Evolutionary conservation across 2,113 vertebrate genomes (phyloP).

Genomic region (Fulica atra): DNA sequence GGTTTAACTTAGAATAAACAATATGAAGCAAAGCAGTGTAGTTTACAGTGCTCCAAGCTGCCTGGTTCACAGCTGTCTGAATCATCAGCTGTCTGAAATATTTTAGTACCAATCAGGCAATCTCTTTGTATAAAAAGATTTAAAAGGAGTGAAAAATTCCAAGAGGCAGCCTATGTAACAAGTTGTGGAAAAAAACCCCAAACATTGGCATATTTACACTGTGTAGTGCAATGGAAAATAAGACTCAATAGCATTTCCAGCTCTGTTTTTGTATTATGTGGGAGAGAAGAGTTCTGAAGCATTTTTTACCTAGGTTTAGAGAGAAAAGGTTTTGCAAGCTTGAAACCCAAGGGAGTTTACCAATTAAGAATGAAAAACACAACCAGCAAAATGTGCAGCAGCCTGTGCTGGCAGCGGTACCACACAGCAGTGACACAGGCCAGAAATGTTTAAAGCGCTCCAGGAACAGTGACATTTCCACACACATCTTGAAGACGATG

Average conservation of each 20-base stretch:
- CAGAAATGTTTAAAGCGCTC: not conserved
- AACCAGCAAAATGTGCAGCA: not conserved
- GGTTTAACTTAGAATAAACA: not conserved
- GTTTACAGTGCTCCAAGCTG: fast-evolving
- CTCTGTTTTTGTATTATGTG: not conserved
- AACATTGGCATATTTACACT: not conserved
- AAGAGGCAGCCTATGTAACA: not conserved
- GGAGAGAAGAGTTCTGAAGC: not conserved
- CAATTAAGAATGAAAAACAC: not conserved
- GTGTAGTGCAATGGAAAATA: not conserved
- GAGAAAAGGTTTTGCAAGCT: not conserved
- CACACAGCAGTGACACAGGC: fast-evolving
- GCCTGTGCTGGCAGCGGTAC: not conserved
- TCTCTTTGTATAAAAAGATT: not conserved
- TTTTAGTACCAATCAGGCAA: not conserved
- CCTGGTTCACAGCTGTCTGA: not conserved
- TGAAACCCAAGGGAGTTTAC: not conserved
- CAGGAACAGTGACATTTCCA: not conserved
- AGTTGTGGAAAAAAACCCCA: not conserved
- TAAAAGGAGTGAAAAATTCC: not conserved
- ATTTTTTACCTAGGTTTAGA: not conserved
- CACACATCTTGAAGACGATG: not conserved
- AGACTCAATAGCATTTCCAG: not conserved
- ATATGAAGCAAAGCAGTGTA: not conserved
- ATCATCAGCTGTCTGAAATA: not conserved